Base-by-base conservation (phyloP, 2,113 vertebrate genomes). In the Climacteris rufus region DNA sequence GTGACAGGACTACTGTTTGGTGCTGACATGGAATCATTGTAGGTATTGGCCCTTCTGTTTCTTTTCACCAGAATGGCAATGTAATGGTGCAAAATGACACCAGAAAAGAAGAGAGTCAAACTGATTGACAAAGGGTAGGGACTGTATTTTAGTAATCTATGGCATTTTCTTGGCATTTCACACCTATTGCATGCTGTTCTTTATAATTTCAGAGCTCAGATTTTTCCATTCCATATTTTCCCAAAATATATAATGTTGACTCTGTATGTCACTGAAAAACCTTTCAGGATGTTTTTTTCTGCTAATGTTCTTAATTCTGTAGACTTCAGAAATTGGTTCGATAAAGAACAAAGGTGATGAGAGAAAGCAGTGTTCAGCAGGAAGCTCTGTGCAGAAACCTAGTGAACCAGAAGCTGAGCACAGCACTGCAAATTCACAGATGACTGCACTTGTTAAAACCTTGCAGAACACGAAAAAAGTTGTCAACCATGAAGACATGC, bases 401-500 rank as follows among this genome's bases (percentile, higher is more conserved):
- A 80, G 14, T 92, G 97, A 98, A 50, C 75, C 96, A 45, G 98
- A 99, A 83, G 88, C 97, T 40, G 98, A 98, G 59, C 98, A 98
- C 57, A 97, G 93, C 80, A 94, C 96, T 9, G 97, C 98, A 76
- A 98, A 97, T 97, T 97, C 97, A 25, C 98, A 98, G 92, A 97
- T 96, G 90, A 96, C 95, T 95, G 89, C 96, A 10, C 97, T 98
- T 89, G 88, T 86, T 88, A 98, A 98, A 93, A 97, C 98, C 44
- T 98, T 98, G 44, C 98, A 98, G 89, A 98, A 97, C 94, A 94
- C 96, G 1, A 98, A 97, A 94, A 91, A 94, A 35, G 52, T 94
- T 96, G 95, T 98, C 86, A 99, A 98, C 96, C 99, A 99, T 30
- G 98, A 99, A 94, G 99, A 99, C 95, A 98, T 97, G 21, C 98